phyloP scores from a whole-genome alignment of 2,888 invertebrate genomes.

The Ectobius pallidus region DNA sequence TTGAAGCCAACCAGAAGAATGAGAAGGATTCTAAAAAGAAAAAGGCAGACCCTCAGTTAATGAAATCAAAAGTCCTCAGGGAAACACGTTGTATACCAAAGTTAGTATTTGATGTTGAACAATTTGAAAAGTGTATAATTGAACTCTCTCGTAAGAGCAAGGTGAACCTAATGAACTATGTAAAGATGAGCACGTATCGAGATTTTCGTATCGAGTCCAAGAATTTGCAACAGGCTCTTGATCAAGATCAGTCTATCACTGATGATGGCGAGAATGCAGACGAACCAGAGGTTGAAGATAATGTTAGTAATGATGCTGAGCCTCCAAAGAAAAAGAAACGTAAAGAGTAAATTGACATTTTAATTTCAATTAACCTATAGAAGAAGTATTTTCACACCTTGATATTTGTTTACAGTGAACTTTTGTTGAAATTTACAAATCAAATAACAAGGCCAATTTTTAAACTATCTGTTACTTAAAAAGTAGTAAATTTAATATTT shows the following conservation, averaged over 20 bases:
- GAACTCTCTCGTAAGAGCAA: conserved; percentile 65
- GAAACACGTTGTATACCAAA: conserved; percentile 28
- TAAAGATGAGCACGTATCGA: conserved; percentile 10
- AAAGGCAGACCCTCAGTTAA: not conserved
- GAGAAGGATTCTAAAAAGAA: conserved; percentile 17
- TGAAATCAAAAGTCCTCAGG: conserved; percentile 23
- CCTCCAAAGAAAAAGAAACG: conserved; percentile 4
- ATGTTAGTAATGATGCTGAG: not conserved
- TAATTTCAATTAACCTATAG: not conserved
- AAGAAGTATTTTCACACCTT: not conserved
- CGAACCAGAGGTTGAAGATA: not conserved
- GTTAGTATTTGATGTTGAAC: conserved; percentile 31
- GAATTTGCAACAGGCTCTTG: not conserved
- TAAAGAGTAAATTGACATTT: not conserved
- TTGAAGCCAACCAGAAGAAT: conserved; percentile 45
- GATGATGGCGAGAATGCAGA: not conserved
- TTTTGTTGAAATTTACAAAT: not conserved
- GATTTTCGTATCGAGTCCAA: not conserved
- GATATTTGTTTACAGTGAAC: not conserved
- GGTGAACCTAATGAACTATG: conserved; percentile 50
- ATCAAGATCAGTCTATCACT: not conserved
- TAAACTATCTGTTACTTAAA: not conserved
- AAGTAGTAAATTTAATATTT: not conserved
- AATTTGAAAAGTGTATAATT: conserved; percentile 59
- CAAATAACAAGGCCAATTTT: not conserved